phyloP scores from a whole-genome alignment of 2,888 invertebrate species.

The Scaptomyza cyrtandrae region DNA sequence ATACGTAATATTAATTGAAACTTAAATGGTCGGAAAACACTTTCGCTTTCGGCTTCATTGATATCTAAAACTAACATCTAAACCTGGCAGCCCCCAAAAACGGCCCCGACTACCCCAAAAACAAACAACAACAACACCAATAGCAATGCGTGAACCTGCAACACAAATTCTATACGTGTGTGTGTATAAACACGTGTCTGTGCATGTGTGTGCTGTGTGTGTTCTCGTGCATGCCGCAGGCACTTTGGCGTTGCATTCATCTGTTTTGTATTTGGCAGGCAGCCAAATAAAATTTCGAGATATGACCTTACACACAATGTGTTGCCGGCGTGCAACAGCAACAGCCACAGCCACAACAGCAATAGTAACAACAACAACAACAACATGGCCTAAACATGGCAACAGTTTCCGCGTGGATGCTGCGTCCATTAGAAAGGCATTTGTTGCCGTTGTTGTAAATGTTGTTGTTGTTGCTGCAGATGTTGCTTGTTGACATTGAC shows the following conservation, averaged over 20 bases:
- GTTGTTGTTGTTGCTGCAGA: constrained; percentile 47
- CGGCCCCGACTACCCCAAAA: constrained; percentile 32
- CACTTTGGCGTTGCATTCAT: constrained; percentile 64
- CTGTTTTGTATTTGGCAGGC: constrained; percentile 74
- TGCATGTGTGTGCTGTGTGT: constrained; percentile 12
- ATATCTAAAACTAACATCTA: constrained; percentile 77
- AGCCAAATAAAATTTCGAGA: constrained; percentile 77
- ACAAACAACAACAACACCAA: constrained; percentile 42
- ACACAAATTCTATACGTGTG: constrained; percentile 40
- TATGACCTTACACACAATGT: constrained; percentile 72
- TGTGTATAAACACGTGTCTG: constrained; percentile 35
- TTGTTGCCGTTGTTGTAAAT: constrained; percentile 48
- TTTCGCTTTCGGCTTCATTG: constrained; percentile 76
- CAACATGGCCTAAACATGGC: constrained; percentile 64
- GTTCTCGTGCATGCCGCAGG: constrained; percentile 53
- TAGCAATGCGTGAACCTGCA: constrained; percentile 50
- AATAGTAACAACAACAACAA: constrained; percentile 16
- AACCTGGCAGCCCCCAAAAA: constrained; percentile 67
- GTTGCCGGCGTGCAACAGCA: constrained; percentile 51
- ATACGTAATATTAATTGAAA: constrained; percentile 72
- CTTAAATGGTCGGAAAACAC: constrained; percentile 68
- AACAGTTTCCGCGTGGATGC: constrained; percentile 75
- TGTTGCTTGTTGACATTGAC: constrained; percentile 75
- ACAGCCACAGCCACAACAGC: constrained; percentile 4
- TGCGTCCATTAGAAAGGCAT: constrained; percentile 75